Evolutionary conservation across 1,140 invertebrate genomes (phyloP), one percentile per base, ranked within the genome.

Genomic region (Procambarus virginalis): DNA sequence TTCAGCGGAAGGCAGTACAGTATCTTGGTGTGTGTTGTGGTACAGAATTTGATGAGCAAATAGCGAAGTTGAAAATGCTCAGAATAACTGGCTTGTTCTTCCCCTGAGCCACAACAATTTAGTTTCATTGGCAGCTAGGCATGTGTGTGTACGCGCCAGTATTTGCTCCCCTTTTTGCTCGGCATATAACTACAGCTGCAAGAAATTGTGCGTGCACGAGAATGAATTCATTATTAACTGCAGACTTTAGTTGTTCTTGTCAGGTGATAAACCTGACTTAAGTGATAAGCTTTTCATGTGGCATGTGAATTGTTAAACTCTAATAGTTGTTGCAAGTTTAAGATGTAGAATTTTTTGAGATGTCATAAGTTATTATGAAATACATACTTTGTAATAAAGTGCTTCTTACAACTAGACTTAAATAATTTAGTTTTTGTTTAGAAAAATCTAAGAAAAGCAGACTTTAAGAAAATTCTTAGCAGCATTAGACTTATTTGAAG

Each of bases 161-260:
- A 9, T 8, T 79, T 79, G 17, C 22, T 79, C 48, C 77, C 77
- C 9, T 9, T n/a, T 17, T 51, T 79, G 77, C 77, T 79, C 51
- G 77, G 48, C 77, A n/a, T 51, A 79, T 79, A 79, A 73, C 68
- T 79, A 48, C 48, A 55, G 51, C 20, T 51, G 48, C 77, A 79
- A 79, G 46, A 22, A 51, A 9, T 79, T 14, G 17, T n/a, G 17
- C 8, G 46, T 49, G 77, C 20, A 79, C 48, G 77, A 45, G 51
- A 79, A 73, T 73, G 68, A 22, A 34, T 73, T 73, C 68, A 73
- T 73, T 73, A 73, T 34, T 73, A 73, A 73, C 68, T 22, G n/a
- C 22, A 34, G 68, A 73, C 8, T 73, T 73, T 73, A 22, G 22
- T 73, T 73, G 34, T 68, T 68, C 64, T 73, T 20, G n/a, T 73